phyloP scores from a whole-genome alignment of 2,113 vertebrate species.

The Nansenia antarctica region DNA sequence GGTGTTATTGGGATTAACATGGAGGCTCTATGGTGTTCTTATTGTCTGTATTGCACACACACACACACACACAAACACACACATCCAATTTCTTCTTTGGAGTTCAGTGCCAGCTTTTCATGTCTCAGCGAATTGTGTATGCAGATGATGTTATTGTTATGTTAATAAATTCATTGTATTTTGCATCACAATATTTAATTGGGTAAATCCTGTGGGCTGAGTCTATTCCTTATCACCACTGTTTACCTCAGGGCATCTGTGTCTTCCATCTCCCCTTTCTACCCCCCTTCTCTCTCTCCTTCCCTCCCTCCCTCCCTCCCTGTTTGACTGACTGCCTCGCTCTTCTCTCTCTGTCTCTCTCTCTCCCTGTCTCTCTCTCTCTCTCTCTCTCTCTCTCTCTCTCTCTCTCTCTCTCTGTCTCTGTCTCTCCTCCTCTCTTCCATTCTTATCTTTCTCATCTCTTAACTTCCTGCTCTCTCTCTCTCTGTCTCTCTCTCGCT shows the following conservation, averaged over 20 bases:
- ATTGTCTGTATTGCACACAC: not conserved
- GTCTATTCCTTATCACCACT: not conserved
- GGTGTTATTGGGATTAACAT: slow-evolving; percentile 64
- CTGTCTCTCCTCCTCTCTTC: not conserved
- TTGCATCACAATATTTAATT: not conserved
- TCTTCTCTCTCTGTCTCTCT: not conserved
- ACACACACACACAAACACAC: not conserved
- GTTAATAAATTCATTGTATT: not conserved
- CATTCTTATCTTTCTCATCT: not conserved
- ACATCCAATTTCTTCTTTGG: not conserved
- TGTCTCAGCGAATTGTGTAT: not conserved
- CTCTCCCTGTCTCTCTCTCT: not conserved
- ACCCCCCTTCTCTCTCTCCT: not conserved
- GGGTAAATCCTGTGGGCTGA: not conserved
- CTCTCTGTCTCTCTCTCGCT: not conserved
- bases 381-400: not conserved
- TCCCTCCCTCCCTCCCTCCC: not conserved
- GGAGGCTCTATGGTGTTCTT: slow-evolving; percentile 4
- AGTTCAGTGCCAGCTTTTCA: not conserved
- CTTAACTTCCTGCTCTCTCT: not conserved
- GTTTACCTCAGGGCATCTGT: not conserved
- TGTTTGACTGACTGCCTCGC: too few relatives aligned
- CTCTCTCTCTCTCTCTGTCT: not conserved
- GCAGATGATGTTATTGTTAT: not conserved
- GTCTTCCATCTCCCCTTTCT: not conserved